These are phyloP conservation scores for Phoxinus dragarum DNA, from an alignment of 2,797 vertebrate species.

Conservation along the genomic window DNA sequence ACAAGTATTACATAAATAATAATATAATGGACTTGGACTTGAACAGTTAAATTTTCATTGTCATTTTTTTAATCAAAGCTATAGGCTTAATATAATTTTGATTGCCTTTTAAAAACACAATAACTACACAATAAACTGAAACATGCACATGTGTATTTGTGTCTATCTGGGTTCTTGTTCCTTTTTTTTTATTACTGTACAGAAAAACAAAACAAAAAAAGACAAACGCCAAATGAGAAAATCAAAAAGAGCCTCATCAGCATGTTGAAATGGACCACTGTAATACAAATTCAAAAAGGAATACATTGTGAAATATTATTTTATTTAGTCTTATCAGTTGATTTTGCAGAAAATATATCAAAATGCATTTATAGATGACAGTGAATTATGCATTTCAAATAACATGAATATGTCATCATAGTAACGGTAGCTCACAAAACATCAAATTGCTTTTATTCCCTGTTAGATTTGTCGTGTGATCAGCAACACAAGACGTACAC, in stretches of 20 bases:
- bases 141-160: neutral
- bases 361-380: neutral
- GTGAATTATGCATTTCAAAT: neutral
- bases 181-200: neutral
- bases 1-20: too few species aligned
- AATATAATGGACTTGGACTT: too few species aligned
- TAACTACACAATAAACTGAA: neutral
- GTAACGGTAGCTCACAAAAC: neutral
- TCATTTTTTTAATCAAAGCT: neutral
- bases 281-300: neutral
- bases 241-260: neutral
- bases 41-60: neutral
- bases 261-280: neutral
- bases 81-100: neutral
- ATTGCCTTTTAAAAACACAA: neutral
- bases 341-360: neutral
- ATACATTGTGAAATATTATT: neutral
- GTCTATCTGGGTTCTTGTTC: neutral
- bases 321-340: neutral
- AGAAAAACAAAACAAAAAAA: neutral
- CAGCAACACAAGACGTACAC: neutral
- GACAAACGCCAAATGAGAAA: neutral
- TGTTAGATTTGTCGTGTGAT: neutral
- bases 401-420: neutral
- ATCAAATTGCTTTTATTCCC: neutral